phyloP scores from a whole-genome alignment of 2,797 vertebrate species.

The Falco peregrinus region DNA sequence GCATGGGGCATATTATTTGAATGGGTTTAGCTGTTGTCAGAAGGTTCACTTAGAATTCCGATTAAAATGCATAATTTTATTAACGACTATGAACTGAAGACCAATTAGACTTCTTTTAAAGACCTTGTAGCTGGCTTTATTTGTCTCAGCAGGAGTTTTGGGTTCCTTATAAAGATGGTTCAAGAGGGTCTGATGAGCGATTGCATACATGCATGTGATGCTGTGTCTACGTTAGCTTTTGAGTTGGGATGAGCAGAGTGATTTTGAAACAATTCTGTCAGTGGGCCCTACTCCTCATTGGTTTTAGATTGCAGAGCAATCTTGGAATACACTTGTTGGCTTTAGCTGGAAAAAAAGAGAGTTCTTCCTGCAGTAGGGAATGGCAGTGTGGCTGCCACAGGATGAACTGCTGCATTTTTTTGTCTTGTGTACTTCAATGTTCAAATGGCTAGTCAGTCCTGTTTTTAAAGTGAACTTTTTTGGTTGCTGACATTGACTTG shows the following conservation, averaged over 20 bases:
- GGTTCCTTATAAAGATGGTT: neutral
- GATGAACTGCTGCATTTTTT: no score
- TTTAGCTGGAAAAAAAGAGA: neutral
- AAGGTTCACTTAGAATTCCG: neutral
- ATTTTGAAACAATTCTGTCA: neutral
- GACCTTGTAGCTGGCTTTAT: neutral
- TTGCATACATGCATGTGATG: accelerated
- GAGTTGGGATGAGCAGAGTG: neutral
- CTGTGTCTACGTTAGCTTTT: neutral
- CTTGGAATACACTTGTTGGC: neutral
- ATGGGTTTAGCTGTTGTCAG: neutral
- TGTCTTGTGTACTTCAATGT: no score
- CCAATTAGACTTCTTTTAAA: neutral
- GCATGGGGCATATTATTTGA: neutral
- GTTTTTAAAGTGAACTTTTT: neutral
- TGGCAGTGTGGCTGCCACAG: no score
- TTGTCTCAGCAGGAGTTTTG: neutral
- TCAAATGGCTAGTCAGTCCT: no score
- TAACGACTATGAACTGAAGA: neutral
- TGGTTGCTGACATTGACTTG: neutral
- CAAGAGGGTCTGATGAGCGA: neutral
- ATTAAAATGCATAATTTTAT: neutral
- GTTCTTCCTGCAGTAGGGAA: no score
- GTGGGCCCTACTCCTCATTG: accelerated
- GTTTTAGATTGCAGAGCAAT: neutral